Evolutionary conservation across 1,140 invertebrate genomes (phyloP).

Genomic region (Plectrocnemia conspersa): DNA sequence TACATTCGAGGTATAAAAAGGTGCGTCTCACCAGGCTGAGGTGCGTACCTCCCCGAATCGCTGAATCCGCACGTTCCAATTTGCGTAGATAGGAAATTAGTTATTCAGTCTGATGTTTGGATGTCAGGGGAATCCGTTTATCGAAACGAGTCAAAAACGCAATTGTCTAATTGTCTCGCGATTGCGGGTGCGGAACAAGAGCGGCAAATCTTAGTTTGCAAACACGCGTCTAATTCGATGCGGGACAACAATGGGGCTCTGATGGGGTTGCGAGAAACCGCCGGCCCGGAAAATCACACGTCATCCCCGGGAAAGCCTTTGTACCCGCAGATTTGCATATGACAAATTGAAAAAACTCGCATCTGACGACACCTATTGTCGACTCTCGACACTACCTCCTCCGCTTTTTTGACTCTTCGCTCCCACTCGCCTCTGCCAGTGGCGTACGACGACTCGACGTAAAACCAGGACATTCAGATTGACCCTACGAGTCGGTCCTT

Average conservation of each 20-base stretch:
- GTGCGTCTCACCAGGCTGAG: too few species aligned
- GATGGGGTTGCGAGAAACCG: slow-evolving; percentile 28
- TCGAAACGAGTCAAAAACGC: too few species aligned
- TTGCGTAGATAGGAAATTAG: slow-evolving; percentile 1
- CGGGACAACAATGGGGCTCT: slow-evolving; percentile 26
- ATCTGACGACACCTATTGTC: slow-evolving; percentile 31
- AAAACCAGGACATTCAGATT: too few species aligned
- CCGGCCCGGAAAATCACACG: slow-evolving; percentile 34
- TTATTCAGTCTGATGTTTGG: background rate
- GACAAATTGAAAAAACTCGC: slow-evolving; percentile 18
- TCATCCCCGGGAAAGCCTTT: slow-evolving; percentile 13
- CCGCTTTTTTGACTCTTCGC: slow-evolving; percentile 21
- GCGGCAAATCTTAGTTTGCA: slow-evolving; percentile 25
- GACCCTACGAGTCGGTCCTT: too few species aligned
- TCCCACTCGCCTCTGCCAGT: slow-evolving; percentile 14
- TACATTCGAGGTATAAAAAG: too few species aligned
- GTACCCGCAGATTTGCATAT: slow-evolving; percentile 18
- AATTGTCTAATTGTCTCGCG: too few species aligned
- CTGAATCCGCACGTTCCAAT: slow-evolving; percentile 9
- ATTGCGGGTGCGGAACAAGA: slow-evolving; percentile 7
- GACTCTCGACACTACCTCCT: slow-evolving; percentile 26
- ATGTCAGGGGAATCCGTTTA: too few species aligned
- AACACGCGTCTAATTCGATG: slow-evolving; percentile 30
- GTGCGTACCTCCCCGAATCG: background rate
- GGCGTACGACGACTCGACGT: too few species aligned